Conservation (phyloP, 1,140 invertebrate species). For the Dendroctonus valens region DNA sequence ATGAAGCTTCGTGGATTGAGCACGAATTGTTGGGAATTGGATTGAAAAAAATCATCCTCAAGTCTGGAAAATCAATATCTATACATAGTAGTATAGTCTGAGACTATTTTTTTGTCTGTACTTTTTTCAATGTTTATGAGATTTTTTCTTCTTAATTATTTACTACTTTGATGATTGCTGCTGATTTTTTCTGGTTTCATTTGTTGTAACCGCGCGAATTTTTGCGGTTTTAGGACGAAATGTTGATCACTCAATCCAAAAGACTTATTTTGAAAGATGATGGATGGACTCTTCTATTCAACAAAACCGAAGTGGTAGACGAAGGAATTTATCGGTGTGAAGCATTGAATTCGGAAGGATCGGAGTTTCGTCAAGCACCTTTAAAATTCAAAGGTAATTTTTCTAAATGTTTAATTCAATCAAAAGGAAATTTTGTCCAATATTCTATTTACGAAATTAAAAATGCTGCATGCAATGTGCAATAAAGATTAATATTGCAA, state of each 20-base stretch:
- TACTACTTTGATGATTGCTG: not conserved
- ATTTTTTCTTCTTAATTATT: not conserved
- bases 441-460: no score
- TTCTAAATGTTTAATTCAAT: not conserved
- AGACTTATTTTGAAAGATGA: conserved; percentile 52
- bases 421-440: not conserved
- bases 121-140: no score
- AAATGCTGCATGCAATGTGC: no score
- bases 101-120: no score
- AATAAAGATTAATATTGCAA: no score
- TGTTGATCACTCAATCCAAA: conserved; percentile 26
- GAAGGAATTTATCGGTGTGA: conserved; percentile 51
- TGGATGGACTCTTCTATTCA: conserved; percentile 43
- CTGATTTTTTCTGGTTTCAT: no score
- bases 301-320: conserved; percentile 46
- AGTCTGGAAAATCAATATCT: no score
- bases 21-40: no score
- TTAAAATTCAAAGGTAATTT: conserved; percentile 48
- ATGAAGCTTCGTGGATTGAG: no score
- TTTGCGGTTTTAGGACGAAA: conserved; percentile 32
- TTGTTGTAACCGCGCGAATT: not conserved
- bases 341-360: conserved; percentile 48
- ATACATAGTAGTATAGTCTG: no score
- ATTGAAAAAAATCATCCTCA: no score
- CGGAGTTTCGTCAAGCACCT: conserved; percentile 38